A percentile compares a stretch with the other conserved stretches of the same genome.
These are phyloP conservation scores for Syngnathus typhle DNA, from an alignment of 2,113 vertebrate species.

Conservation along the genomic window DNA sequence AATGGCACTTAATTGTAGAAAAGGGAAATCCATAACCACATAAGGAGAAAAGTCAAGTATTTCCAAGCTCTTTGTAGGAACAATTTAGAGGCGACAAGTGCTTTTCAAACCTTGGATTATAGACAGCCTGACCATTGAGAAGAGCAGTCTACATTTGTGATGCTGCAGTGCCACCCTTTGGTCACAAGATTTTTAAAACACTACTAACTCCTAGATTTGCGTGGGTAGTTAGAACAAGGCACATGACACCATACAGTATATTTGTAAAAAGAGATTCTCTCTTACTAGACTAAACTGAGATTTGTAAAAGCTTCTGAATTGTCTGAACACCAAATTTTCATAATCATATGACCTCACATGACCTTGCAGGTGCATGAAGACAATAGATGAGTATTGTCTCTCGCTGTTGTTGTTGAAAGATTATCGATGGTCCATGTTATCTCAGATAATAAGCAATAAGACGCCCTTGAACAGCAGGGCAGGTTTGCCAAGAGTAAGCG, in stretches of 20 bases:
- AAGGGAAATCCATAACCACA: slow-evolving; percentile 75
- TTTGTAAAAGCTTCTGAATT: background rate
- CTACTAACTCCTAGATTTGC: slow-evolving; percentile 10
- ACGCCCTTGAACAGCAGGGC: slow-evolving; percentile 59
- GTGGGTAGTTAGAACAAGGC: slow-evolving; percentile 13
- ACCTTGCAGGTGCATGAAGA: slow-evolving; percentile 46
- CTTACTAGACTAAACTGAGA: slow-evolving; percentile 9
- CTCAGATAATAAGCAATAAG: slow-evolving; percentile 65
- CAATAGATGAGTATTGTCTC: slow-evolving; percentile 30
- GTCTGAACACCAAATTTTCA: background rate
- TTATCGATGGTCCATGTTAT: slow-evolving; percentile 50
- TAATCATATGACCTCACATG: slow-evolving; percentile 28
- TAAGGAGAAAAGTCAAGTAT: slow-evolving; percentile 79
- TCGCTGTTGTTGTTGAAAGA: slow-evolving; percentile 53
- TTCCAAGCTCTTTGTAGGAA: slow-evolving; percentile 77
- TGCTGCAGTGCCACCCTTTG: slow-evolving; percentile 71
- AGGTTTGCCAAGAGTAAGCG: slow-evolving; percentile 61
- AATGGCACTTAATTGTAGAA: slow-evolving; percentile 74
- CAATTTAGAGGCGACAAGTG: slow-evolving; percentile 78
- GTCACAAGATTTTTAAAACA: slow-evolving; percentile 14
- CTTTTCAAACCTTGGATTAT: slow-evolving; percentile 75
- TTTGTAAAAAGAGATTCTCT: slow-evolving; percentile 26
- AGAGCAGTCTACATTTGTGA: slow-evolving; percentile 52
- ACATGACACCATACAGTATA: background rate
- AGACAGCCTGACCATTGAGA: slow-evolving; percentile 37